Evolutionary conservation across 2,797 vertebrate genomes (phyloP).

Genomic region (Melanotaenia trifasciata): DNA sequence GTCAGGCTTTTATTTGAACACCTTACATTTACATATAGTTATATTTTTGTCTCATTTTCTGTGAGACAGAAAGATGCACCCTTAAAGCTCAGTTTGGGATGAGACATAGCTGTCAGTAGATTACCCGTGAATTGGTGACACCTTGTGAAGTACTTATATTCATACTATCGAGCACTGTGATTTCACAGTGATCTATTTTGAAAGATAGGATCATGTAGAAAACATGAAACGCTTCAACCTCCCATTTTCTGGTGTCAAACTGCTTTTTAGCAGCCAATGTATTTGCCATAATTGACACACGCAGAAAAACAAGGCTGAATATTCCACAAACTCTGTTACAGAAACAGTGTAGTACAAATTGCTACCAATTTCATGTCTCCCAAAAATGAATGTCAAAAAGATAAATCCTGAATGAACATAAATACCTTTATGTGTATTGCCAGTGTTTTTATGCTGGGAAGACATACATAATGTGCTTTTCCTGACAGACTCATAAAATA

Average conservation of each 20-base stretch:
- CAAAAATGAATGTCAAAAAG: constrained; percentile 65
- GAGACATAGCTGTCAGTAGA: constrained; percentile 48
- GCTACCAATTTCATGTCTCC: constrained; percentile 60
- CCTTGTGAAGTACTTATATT: constrained; percentile 62
- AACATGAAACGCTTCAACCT: constrained; percentile 57
- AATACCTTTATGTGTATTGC: constrained; percentile 71
- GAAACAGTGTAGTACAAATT: constrained; percentile 48
- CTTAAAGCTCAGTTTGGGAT: constrained; percentile 40
- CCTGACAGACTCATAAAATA: constrained; percentile 85
- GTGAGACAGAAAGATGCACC: constrained; percentile 35
- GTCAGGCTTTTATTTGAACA: constrained; percentile 57
- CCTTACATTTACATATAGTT: constrained; percentile 36
- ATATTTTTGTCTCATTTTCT: constrained; percentile 11
- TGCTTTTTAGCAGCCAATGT: constrained; percentile 65
- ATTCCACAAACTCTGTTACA: constrained; percentile 67
- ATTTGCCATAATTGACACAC: constrained; percentile 68
- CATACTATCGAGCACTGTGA: constrained; percentile 58
- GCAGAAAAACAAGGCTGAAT: constrained; percentile 65
- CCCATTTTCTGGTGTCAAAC: constrained; percentile 63
- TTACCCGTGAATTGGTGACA: constrained; percentile 60
- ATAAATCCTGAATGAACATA: constrained; percentile 75
- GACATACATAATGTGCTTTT: constrained; percentile 79
- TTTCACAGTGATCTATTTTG: constrained; percentile 67
- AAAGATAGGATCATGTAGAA: constrained; percentile 69
- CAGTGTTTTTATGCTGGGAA: constrained; percentile 76